These are phyloP conservation scores for Pseudococcus viburni DNA, from an alignment of 2,888 invertebrate species.

Conservation along the genomic window DNA sequence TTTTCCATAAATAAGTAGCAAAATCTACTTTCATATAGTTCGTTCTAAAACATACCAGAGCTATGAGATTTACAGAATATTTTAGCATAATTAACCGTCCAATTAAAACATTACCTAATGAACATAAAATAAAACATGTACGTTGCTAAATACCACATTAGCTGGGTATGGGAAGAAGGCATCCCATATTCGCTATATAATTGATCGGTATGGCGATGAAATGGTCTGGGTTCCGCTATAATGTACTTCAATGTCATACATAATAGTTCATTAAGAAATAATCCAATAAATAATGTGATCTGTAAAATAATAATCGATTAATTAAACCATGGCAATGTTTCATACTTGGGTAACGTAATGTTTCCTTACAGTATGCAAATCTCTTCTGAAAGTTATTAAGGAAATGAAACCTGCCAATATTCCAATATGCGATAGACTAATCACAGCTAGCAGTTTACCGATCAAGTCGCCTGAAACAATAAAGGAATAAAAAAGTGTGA, in stretches of 20 bases:
- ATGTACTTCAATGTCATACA: slow-evolving; percentile 87
- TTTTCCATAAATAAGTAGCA: slow-evolving; percentile 53
- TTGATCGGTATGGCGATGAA: slow-evolving; percentile 75
- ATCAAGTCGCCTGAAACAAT: slow-evolving; percentile 83
- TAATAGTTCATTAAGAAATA: slow-evolving; percentile 82
- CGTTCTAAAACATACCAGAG: slow-evolving; percentile 45
- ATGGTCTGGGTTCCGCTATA: slow-evolving; percentile 85
- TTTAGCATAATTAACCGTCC: not conserved
- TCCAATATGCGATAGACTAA: slow-evolving; percentile 87
- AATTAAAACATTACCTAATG: slow-evolving; percentile 78
- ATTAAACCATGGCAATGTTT: not conserved
- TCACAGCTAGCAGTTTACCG: slow-evolving; percentile 86
- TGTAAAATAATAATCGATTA: slow-evolving; percentile 72
- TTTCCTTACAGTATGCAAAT: slow-evolving; percentile 87
- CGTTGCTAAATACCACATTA: slow-evolving; percentile 91
- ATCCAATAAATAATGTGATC: slow-evolving; percentile 89
- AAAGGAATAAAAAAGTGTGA: slow-evolving; percentile 65
- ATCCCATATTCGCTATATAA: slow-evolving; percentile 86
- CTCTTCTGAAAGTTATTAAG: slow-evolving; percentile 88
- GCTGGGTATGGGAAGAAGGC: slow-evolving; percentile 94
- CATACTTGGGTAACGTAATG: not conserved
- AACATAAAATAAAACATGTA: slow-evolving; percentile 89
- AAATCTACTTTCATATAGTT: slow-evolving; percentile 58
- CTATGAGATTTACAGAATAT: not conserved
- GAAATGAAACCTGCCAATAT: slow-evolving; percentile 87